Percentiles rank a stretch among this genome's conserved stretches.
Evolutionary conservation across 2,797 vertebrate genomes (phyloP).

Genomic region (Austrolebias charrua): DNA sequence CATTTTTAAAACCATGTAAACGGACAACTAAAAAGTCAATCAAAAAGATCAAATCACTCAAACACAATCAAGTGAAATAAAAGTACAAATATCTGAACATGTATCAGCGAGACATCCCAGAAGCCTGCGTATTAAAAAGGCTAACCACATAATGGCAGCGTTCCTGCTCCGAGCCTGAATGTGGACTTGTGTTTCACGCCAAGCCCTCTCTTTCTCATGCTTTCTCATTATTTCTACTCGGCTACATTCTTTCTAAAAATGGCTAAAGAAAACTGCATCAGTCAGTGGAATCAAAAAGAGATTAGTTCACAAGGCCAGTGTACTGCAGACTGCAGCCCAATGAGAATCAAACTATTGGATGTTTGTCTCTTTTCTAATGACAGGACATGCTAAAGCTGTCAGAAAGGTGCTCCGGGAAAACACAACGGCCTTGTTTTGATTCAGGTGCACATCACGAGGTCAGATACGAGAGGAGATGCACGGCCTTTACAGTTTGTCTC

Average conservation of each 20-base stretch:
- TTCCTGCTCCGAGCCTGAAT: conserved; percentile 6
- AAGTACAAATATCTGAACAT: conserved; percentile 2
- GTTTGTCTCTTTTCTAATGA: conserved; percentile 32
- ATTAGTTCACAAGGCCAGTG: conserved; percentile 37
- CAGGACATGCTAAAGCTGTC: conserved; percentile 47
- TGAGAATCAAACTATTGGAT: conserved; percentile 44
- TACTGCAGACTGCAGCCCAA: conserved; percentile 17
- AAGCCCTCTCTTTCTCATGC: conserved; percentile 5
- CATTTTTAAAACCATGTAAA: too few species aligned
- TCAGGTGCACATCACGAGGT: conserved; percentile 45
- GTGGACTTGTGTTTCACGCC: conserved; percentile 13
- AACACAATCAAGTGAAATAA: conserved; percentile 4
- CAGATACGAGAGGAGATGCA: conserved; percentile 57
- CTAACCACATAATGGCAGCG: conserved; percentile 6
- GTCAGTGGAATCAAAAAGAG: conserved; percentile 2
- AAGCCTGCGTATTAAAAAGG: conserved; percentile 10
- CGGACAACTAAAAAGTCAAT: background rate
- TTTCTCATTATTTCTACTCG: background rate
- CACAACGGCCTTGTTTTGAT: conserved; percentile 38
- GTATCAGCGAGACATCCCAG: conserved; percentile 1
- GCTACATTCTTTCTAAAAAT: background rate
- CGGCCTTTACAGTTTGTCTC: too few species aligned
- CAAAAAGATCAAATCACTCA: background rate
- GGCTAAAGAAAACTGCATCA: conserved; percentile 4
- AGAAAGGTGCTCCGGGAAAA: conserved; percentile 15